phyloP scores from a whole-genome alignment of 2,113 vertebrate genomes.

The Engystomops pustulosus region DNA sequence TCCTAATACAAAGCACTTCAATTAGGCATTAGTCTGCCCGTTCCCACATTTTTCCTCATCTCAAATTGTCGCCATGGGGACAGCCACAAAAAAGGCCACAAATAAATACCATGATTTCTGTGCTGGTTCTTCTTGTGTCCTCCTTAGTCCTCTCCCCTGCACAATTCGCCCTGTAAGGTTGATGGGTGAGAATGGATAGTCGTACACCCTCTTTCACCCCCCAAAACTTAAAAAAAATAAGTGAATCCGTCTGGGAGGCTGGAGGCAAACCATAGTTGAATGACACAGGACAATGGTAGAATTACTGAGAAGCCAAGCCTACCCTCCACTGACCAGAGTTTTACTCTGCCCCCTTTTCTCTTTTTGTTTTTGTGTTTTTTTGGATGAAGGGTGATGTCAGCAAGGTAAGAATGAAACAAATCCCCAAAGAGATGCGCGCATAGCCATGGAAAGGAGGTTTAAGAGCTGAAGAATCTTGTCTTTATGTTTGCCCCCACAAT shows the following conservation, averaged over 20 bases:
- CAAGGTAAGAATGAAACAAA: conserved; percentile 80
- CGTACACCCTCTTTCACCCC: conserved; percentile 64
- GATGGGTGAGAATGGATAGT: conserved; percentile 66
- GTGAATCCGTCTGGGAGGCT: conserved; percentile 66
- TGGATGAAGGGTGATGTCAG: conserved; percentile 79
- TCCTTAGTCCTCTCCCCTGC: conserved; percentile 24
- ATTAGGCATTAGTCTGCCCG: conserved; percentile 90
- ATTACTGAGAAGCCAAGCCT: conserved; percentile 69
- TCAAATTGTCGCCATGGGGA: conserved; percentile 98
- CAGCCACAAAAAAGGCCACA: conserved; percentile 82
- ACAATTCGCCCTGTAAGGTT: conserved; percentile 62
- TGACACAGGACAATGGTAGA: conserved; percentile 75
- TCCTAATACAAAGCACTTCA: conserved; percentile 92
- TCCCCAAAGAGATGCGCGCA: conserved; percentile 87
- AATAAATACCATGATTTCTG: conserved; percentile 82
- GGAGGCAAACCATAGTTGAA: conserved; percentile 74
- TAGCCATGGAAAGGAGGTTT: conserved; percentile 99
- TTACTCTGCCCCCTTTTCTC: conserved; percentile 64
- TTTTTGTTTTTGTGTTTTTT: conserved; percentile 21
- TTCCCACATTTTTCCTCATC: conserved; percentile 96
- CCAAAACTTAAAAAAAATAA: conserved; percentile 43
- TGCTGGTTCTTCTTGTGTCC: conserved; percentile 68
- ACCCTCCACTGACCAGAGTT: conserved; percentile 71
- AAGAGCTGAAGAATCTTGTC: conserved; percentile 99
- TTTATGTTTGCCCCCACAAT: conserved; percentile 99